Percentiles rank a stretch among this genome's conserved stretches.
phyloP scores from a whole-genome alignment of 2,797 vertebrate genomes.

The Sparidentex hasta region DNA sequence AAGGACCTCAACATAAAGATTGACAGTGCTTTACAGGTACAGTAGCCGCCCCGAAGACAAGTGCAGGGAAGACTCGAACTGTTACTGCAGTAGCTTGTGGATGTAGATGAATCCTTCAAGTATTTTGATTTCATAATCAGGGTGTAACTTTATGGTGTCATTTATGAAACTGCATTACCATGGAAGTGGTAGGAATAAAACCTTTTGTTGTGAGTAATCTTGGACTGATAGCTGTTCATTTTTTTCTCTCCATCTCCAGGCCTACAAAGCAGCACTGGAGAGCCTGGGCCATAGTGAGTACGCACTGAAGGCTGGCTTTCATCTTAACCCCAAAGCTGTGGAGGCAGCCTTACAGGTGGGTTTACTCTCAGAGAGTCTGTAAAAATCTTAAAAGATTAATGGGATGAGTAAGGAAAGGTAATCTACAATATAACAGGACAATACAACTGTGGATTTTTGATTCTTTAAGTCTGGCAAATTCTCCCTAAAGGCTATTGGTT shows the following conservation, averaged over 20 bases:
- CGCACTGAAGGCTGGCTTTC: conserved; percentile 97
- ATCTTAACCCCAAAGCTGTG: conserved; percentile 95
- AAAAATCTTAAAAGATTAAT: neutral
- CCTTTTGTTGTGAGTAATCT: neutral
- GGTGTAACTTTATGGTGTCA: neutral
- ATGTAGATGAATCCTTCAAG: neutral
- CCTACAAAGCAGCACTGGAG: conserved; percentile 95
- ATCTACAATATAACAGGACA: neutral
- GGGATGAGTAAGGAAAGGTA: neutral
- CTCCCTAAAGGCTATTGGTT: neutral
- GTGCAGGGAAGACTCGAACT: neutral
- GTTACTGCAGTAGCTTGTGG: neutral
- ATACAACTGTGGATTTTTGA: too few species aligned
- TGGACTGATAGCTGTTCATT: conserved; percentile 4
- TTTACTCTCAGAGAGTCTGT: conserved; percentile 2
- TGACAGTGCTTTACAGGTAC: conserved; percentile 95
- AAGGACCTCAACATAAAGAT: conserved; percentile 98
- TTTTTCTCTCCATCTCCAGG: conserved; percentile 80
- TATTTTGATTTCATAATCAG: conserved; percentile 7
- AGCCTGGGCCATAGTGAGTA: conserved; percentile 98
- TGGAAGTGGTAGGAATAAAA: conserved; percentile 6
- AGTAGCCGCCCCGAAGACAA: neutral
- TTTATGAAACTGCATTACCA: neutral
- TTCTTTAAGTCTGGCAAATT: neutral
- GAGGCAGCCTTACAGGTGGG: conserved; percentile 95